A percentile compares a stretch with the other conserved stretches of the same genome.
Evolutionary conservation across 2,113 vertebrate species (phyloP).

Genomic region (Platysternon megacephalum): DNA sequence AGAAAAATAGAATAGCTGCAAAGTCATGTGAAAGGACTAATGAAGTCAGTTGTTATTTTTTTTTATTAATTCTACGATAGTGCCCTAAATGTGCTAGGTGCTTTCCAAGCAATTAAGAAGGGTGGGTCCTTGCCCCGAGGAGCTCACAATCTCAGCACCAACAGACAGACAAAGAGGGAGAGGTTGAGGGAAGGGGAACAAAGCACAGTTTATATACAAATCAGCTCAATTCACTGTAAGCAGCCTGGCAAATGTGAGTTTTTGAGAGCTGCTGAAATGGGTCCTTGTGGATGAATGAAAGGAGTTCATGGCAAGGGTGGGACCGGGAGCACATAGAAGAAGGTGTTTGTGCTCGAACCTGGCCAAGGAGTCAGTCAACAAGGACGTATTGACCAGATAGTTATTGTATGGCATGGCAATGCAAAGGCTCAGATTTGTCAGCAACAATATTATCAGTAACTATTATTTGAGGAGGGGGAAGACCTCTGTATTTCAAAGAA

Average conservation of each 20-base stretch:
- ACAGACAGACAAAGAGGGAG: not conserved
- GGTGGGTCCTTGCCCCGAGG: not conserved
- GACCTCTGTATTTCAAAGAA: not conserved
- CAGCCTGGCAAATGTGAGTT: not conserved
- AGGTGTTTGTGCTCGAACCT: not conserved
- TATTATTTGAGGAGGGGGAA: not conserved
- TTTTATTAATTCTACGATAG: not conserved
- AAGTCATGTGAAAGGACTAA: not conserved
- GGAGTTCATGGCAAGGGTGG: not conserved
- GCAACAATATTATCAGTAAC: not conserved
- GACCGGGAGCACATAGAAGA: not conserved
- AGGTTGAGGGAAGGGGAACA: not conserved
- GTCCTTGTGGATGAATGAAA: not conserved
- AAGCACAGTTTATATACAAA: not conserved
- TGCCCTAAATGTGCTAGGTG: not conserved
- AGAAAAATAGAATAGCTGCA: constrained; percentile 15
- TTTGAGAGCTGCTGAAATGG: not conserved
- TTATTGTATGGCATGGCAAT: rapidly evolving
- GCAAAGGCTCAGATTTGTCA: not conserved
- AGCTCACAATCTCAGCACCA: not conserved
- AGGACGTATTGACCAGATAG: rapidly evolving
- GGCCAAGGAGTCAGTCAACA: rapidly evolving
- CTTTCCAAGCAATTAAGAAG: not conserved
- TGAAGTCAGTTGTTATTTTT: not conserved
- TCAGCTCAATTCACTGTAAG: not conserved